Conservation (phyloP, 2,888 invertebrate genomes). For the Drosophila diplacantha region DNA sequence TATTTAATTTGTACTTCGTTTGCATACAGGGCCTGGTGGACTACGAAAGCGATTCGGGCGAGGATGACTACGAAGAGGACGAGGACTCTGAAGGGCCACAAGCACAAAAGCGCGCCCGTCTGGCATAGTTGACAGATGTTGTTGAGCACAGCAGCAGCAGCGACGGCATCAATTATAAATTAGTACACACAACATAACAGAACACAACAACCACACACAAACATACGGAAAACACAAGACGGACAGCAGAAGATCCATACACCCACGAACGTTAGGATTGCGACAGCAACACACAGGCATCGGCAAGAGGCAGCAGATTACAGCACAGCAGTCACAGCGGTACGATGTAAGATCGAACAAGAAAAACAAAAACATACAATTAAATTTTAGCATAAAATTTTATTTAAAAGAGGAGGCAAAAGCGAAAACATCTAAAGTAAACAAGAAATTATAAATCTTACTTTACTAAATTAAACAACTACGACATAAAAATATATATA, state of each 20-base stretch:
- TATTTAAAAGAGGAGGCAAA: conserved; percentile 53
- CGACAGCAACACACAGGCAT: conserved; percentile 45
- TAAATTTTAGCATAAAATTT: conserved; percentile 62
- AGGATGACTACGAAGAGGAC: conserved; percentile 86
- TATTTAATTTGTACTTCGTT: not conserved
- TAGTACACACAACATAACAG: conserved; percentile 51
- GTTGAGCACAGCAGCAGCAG: conserved; percentile 31
- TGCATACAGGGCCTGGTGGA: conserved; percentile 90
- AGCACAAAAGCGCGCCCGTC: conserved; percentile 77
- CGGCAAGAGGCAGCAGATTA: conserved; percentile 46
- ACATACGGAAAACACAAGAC: conserved; percentile 2
- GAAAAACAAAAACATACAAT: conserved; percentile 50
- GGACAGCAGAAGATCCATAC: conserved; percentile 21
- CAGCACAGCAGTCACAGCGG: conserved; percentile 47
- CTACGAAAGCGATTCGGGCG: conserved; percentile 98
- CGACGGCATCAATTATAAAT: conserved; percentile 60
- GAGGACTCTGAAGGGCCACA: conserved; percentile 78
- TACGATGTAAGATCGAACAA: conserved; percentile 61
- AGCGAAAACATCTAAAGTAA: conserved; percentile 44
- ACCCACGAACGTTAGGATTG: conserved; percentile 51
- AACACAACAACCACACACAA: conserved; percentile 38
- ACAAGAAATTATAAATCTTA: conserved; percentile 64
- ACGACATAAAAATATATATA: conserved; percentile 36
- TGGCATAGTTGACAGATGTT: conserved; percentile 74
- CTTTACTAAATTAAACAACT: conserved; percentile 67